Conservation (phyloP, 2,113 vertebrate genomes). For the Tyrannus savana region DNA sequence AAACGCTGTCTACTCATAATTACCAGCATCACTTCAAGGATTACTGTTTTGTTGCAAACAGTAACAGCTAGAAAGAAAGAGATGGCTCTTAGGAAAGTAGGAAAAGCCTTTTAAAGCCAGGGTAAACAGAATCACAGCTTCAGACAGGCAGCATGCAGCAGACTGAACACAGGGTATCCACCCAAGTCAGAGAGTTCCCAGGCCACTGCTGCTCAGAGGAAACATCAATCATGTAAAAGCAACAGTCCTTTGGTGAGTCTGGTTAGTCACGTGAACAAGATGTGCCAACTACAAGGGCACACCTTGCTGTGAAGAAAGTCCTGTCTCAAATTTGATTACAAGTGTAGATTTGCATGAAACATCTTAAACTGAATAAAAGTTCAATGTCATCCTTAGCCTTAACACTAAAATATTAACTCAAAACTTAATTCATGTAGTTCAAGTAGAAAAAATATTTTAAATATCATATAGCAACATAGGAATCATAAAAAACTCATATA, state of each 20-base stretch:
- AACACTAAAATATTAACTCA: not conserved
- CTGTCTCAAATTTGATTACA: not conserved
- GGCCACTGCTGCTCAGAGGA: not conserved
- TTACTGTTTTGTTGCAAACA: not conserved
- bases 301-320: not conserved
- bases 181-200: not conserved
- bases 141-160: fast-evolving
- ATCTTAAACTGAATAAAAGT: not conserved
- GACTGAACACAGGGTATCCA: not conserved
- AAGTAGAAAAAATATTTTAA: not conserved
- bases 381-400: not conserved
- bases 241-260: not conserved
- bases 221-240: not conserved
- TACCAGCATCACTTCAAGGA: not conserved
- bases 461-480: not conserved
- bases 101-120: not conserved
- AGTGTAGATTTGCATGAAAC: not conserved
- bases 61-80: not conserved
- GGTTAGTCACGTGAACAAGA: not conserved
- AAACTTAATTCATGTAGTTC: not conserved
- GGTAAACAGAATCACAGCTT: not conserved
- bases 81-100: not conserved
- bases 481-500: not conserved
- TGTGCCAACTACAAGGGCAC: not conserved
- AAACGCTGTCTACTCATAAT: not conserved